These are phyloP conservation scores for Camptogramma bilineatum DNA, from an alignment of 2,888 invertebrate genomes.

Conservation along the genomic window DNA sequence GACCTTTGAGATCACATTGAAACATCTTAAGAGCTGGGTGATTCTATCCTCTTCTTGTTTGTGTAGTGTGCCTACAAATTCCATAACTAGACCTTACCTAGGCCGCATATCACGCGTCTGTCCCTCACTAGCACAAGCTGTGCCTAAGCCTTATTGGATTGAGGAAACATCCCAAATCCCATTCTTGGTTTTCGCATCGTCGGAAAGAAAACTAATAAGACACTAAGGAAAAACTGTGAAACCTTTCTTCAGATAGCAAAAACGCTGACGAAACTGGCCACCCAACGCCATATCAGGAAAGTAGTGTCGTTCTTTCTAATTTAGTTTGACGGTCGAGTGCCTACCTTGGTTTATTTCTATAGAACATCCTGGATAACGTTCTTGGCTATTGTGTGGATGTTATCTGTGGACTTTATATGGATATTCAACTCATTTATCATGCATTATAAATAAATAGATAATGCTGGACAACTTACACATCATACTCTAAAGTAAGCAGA, in stretches of 20 bases:
- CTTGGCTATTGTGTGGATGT: not conserved
- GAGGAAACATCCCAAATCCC: constrained; percentile 2
- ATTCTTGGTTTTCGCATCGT: constrained; percentile 7
- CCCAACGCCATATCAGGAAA: constrained; percentile 9
- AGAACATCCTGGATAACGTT: not conserved
- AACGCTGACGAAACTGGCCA: constrained; percentile 8
- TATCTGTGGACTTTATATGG: too few relatives aligned
- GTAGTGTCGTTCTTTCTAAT: not conserved
- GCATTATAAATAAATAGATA: too few relatives aligned
- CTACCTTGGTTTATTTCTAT: not conserved
- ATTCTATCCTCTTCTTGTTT: too few relatives aligned
- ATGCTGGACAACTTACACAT: too few relatives aligned
- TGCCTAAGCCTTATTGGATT: constrained; percentile 6
- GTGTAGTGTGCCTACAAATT: too few relatives aligned
- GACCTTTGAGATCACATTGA: too few relatives aligned
- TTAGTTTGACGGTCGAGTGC: constrained; percentile 1
- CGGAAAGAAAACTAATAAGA: constrained; percentile 9
- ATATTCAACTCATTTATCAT: too few relatives aligned
- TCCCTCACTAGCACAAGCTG: not conserved
- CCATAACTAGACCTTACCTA: too few relatives aligned
- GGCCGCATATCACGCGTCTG: not conserved
- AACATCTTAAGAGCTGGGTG: too few relatives aligned
- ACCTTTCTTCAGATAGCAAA: constrained; percentile 2
- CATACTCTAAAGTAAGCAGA: too few relatives aligned
- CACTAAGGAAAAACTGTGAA: constrained; percentile 13